These are phyloP conservation scores for Zaprionus tsacasi DNA, from an alignment of 1,140 invertebrate genomes.

Conservation along the genomic window DNA sequence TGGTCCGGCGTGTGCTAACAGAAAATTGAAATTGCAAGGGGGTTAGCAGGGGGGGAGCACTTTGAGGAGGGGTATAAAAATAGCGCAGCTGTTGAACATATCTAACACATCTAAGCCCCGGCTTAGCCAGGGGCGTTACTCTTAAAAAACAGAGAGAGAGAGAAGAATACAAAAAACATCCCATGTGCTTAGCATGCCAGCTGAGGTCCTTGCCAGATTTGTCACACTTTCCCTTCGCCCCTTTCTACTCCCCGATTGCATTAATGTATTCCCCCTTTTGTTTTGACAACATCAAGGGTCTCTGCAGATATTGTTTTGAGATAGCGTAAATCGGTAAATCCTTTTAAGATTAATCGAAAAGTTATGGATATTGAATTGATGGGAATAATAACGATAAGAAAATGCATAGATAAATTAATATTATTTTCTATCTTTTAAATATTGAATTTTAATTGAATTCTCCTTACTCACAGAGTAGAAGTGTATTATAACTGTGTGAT, in stretches of 20 bases:
- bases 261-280: conserved; percentile 16
- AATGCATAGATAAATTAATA: no score
- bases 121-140: conserved; percentile 57
- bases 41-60: conserved; percentile 29
- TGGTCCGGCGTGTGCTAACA: conserved; percentile 54
- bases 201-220: conserved; percentile 63
- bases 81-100: conserved; percentile 79
- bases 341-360: conserved; percentile 1
- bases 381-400: neutral
- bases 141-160: conserved; percentile 1
- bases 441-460: no score
- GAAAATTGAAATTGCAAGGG: conserved; percentile 66
- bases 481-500: no score
- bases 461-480: neutral
- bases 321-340: conserved; percentile 2
- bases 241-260: conserved; percentile 45
- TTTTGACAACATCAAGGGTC: conserved; percentile 2
- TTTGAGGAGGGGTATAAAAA: conserved; percentile 21
- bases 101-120: conserved; percentile 77
- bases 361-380: neutral
- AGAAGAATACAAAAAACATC: conserved; percentile 7
- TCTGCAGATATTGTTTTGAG: neutral
- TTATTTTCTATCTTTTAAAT: no score
- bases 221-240: conserved; percentile 54
- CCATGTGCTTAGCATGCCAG: conserved; percentile 51